Evolutionary conservation across 2,888 invertebrate genomes (phyloP), one percentile per base, ranked within the genome.

Genomic region (Spialia ferax): DNA sequence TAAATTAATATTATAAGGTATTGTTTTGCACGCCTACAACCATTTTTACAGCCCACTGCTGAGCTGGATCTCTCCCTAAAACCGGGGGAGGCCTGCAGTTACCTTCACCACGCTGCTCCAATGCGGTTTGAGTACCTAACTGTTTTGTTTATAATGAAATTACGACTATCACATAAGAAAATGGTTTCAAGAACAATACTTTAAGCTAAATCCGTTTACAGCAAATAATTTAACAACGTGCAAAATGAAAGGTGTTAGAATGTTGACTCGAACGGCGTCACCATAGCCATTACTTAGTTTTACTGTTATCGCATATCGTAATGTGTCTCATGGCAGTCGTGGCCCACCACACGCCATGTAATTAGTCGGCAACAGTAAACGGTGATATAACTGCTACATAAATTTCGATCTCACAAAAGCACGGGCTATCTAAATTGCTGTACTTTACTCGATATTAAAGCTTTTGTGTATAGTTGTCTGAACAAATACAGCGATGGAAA

Each of bases 221-320:
- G 73, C 82, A 80, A 87, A 88, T 82, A 84, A 88, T 85, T 79
- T 80, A 70, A 69, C 69, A 73, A 45, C 60, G 23, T 10, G 38
- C 22, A 60, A 61, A 42, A 66, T 65, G 32, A 61, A 66, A 83
- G 82, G 81, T 79, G 80, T 81, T 83, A 84, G 87, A 79, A 80
- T 86, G 87, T 89, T 87, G 86, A 88, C 87, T 86, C 85, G 84
- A 80, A 79, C 79, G 80, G 79, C 85, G 86, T 82, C 80, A 81
- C 75, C 75, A 71, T 76, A 63, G 79, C 85, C 86, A 88, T 91
- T 89, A 92, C 79, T 80, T 77, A 85, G 84, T 90, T 92, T 93
- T 91, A 93, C 87, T 91, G 89, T 91, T 92, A 91, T 92, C 87
- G 86, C 84, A 79, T 86, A 89, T 89, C 85, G 90, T 89, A 87